Conservation (phyloP, 2,113 vertebrate species). For the Syngnathus typhle region DNA sequence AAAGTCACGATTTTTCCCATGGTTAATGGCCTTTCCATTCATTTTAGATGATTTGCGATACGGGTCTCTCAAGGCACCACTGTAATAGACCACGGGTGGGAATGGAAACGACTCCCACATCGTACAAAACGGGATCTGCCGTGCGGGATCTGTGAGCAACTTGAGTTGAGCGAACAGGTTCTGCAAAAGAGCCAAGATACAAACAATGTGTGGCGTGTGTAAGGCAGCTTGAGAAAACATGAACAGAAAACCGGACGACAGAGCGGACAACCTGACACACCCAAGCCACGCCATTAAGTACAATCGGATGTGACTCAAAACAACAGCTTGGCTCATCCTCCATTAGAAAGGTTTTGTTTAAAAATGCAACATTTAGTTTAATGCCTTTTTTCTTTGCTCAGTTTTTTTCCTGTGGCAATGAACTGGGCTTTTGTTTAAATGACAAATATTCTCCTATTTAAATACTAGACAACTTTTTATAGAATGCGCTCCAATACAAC, state of each 20-base stretch:
- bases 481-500: neutral
- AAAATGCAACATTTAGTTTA: neutral
- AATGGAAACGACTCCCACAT: neutral
- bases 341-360: neutral
- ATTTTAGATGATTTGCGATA: no score
- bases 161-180: neutral
- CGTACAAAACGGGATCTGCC: neutral
- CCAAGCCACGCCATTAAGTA: neutral
- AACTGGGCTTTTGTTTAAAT: neutral
- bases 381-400: neutral
- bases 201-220: conserved; percentile 37
- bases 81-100: no score
- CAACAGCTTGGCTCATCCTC: neutral
- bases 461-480: neutral
- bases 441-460: neutral
- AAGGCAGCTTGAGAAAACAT: conserved; percentile 47
- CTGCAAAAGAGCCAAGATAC: conserved; percentile 5
- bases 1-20: no score
- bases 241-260: neutral
- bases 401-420: neutral
- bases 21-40: no score
- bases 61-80: no score
- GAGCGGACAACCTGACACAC: neutral
- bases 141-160: neutral
- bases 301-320: neutral